Evolutionary conservation across 2,797 vertebrate genomes (phyloP).

Genomic region (Dipus sagitta): DNA sequence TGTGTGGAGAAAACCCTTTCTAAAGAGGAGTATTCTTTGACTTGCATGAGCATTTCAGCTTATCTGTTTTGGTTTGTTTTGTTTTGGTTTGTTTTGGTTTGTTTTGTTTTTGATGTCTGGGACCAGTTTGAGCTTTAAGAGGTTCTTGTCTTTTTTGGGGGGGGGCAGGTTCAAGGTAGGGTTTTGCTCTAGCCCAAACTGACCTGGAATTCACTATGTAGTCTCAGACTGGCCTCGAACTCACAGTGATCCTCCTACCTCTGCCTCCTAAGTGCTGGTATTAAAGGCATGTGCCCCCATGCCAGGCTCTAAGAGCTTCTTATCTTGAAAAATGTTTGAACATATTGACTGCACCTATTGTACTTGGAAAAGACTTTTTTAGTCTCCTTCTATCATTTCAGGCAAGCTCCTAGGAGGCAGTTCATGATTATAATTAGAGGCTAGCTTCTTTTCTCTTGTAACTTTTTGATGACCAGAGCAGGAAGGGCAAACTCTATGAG

Average conservation of each 20-base stretch:
- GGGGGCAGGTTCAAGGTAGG: not conserved
- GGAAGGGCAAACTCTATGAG: not conserved
- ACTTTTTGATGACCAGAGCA: not conserved
- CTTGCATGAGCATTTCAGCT: not conserved
- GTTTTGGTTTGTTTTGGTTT: no score
- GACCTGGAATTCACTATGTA: no score
- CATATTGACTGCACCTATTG: no score
- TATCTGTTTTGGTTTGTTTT: not conserved
- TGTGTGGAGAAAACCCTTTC: not conserved
- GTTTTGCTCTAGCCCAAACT: no score
- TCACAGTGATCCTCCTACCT: no score
- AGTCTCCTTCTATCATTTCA: not conserved
- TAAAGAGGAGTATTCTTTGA: not conserved
- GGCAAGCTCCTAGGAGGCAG: not conserved
- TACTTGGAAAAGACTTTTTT: not conserved
- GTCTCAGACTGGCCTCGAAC: no score
- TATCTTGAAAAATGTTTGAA: not conserved
- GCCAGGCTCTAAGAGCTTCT: not conserved
- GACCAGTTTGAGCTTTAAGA: not conserved
- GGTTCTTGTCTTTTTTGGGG: not conserved
- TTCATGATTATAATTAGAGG: not conserved
- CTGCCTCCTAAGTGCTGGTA: no score
- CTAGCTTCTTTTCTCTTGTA: not conserved
- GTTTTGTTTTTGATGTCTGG: not conserved
- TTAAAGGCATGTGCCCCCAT: no score